Base-by-base conservation (phyloP, 92 coral and sea anemone genomes). In the Epizoanthus ramosus region DNA sequence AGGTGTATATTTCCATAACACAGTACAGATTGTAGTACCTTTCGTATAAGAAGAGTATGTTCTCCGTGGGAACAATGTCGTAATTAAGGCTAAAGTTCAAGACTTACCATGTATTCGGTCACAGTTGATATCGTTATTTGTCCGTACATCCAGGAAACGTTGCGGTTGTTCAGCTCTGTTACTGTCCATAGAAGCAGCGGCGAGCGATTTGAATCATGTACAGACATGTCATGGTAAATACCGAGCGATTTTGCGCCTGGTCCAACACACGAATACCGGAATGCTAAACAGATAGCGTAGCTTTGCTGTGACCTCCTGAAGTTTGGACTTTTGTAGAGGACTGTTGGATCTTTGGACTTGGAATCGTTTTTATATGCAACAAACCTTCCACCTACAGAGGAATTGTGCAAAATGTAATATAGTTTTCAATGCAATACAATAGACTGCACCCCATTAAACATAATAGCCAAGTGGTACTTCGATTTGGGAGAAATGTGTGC, bases 201-300 rank as follows among this genome's bases (percentile, higher is more conserved):
- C 19, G 84, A n/a, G 56, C 73, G 71, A 71, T 81, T 72, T 6
- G 33, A 84, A 43, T 43, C 50, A 7, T 43, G 50, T 25, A 61
- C 35, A 52, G 90, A 63, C 54, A 93, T 63, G 19, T 85, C 67
- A 16, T 91, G 94, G 73, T 79, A 86, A 2, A 93, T 43, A 14
- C 92, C 81, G 57, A 93, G 89, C 37, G 39, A 37, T 35, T 82
- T 87, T 17, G 6, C 58, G 0, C 90, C 97, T 23, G 89, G 73
- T 25, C 94, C 92, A 50, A 79, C 84, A 57, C 92, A 83, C 60
- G 83, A 66, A 56, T 91, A 93, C 15, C 80, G 82, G 82, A 93
- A 93, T 69, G 85, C 75, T 13, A 93, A 65, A 24, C 97, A 93
- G 57, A 88, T 57, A n/a, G 68, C 85, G 66, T 65, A 85, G 17